Conservation (phyloP, 2,113 vertebrate species). For the Macrotus californicus region DNA sequence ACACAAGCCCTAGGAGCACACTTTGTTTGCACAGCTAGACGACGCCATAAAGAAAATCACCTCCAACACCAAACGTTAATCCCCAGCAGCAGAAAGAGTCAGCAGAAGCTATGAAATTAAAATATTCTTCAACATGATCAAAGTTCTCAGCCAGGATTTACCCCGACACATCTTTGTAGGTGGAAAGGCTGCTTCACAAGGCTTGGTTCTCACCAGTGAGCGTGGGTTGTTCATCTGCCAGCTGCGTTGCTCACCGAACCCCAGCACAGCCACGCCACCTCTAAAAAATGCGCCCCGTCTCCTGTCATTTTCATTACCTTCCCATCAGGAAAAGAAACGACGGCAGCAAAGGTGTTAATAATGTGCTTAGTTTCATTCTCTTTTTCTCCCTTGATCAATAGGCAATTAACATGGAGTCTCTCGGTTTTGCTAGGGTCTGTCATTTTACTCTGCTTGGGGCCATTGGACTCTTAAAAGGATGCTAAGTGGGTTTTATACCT, state of each 20-base stretch:
- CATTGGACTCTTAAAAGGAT: not conserved
- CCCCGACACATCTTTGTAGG: not conserved
- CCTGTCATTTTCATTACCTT: conserved; percentile 11
- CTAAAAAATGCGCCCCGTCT: not conserved
- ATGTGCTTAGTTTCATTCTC: conserved; percentile 10
- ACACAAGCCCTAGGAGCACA: not conserved
- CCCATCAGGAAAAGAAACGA: conserved; percentile 21
- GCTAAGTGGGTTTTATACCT: not conserved
- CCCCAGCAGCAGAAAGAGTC: not conserved
- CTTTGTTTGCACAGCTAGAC: not conserved
- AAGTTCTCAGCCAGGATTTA: not conserved
- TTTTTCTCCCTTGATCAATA: conserved; percentile 20
- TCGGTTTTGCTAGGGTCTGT: not conserved
- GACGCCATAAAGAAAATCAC: not conserved
- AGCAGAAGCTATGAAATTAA: not conserved
- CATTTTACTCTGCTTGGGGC: not conserved
- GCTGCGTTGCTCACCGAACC: not conserved
- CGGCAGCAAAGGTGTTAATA: conserved; percentile 8
- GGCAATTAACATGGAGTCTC: conserved; percentile 20
- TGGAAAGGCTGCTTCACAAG: not conserved
- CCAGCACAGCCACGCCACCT: not conserved
- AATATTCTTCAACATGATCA: not conserved
- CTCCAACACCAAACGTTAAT: not conserved
- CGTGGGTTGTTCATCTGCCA: not conserved
- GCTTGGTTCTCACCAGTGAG: not conserved